Percentiles rank a stretch among this genome's conserved stretches.
phyloP scores from a whole-genome alignment of 1,140 invertebrate genomes.

The Globodera rostochiensis region DNA sequence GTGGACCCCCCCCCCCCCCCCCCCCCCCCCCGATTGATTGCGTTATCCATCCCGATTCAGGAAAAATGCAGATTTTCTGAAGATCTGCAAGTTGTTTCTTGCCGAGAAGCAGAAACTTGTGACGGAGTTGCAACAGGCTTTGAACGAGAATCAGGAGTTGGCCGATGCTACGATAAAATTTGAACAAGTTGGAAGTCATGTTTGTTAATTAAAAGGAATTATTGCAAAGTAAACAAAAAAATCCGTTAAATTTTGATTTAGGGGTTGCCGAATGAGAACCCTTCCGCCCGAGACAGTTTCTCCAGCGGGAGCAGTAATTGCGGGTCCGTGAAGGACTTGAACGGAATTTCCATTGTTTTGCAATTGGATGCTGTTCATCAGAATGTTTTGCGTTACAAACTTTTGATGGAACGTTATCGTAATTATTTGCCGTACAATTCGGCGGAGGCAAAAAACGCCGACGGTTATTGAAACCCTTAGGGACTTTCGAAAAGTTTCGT shows the following conservation, averaged over 20 bases:
- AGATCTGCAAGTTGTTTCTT: conserved; percentile 40
- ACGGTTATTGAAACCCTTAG: conserved; percentile 26
- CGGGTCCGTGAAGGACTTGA: conserved; percentile 13
- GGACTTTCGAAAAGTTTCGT: not conserved
- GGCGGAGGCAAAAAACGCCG: conserved; percentile 39
- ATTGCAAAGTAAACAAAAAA: not conserved
- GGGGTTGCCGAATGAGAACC: conserved; percentile 48
- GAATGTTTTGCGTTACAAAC: conserved; percentile 51
- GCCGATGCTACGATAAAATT: conserved; percentile 30
- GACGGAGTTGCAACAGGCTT: conserved; percentile 29
- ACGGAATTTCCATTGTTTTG: conserved; percentile 54
- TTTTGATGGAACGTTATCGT: conserved; percentile 53
- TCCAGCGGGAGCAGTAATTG: not conserved
- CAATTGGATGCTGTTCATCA: conserved; percentile 56
- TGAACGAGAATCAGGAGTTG: conserved; percentile 37
- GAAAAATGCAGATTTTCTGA: conserved; percentile 42
- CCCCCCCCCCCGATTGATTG: too few species aligned
- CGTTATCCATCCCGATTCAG: not conserved
- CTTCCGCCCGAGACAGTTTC: not conserved
- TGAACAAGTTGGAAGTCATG: conserved; percentile 15
- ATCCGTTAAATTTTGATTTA: conserved; percentile 6
- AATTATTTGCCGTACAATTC: conserved; percentile 42
- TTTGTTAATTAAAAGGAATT: not conserved
- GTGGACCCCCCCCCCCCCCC: too few species aligned
- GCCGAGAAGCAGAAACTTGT: conserved; percentile 36